Base-by-base conservation (phyloP, 2,888 invertebrate species). In the Oxystoma pomonae region DNA sequence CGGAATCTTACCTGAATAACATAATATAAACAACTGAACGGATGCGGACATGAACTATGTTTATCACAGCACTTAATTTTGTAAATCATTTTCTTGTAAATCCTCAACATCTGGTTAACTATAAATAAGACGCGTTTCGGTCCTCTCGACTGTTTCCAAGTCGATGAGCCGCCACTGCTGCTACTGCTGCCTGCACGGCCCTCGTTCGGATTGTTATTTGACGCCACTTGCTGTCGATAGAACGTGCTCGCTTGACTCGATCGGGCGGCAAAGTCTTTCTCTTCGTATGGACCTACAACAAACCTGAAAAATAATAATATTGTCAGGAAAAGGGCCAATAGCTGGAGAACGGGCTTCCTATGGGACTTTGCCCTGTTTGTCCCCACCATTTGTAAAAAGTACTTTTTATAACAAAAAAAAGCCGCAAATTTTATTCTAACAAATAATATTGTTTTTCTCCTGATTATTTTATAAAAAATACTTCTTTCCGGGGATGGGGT, bases 221-320 rank as follows among this genome's bases (percentile, higher is more conserved):
- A 55, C 71, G 70, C 70, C 50, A 67, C 70, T 67, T 72, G 74
- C 64, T 74, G 73, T 49, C 76, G 61, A 60, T 74, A 72, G 64
- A 78, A 76, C 55, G 72, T 74, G 58, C 72, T 76, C 1, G 74
- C 70, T 70, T 75, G 71, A 61, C 72, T 74, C 53, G 77, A 72
- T 59, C 75, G 72, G 9, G 71, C 68, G 49, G 65, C 70, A 67
- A 77, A 79, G 60, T 78, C 78, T 63, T 78, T 75, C 69, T 86
- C 86, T 76, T 89, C 89, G 68, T 84, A 81, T 20, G 84, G 83
- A 50, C 88, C 88, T 69, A 88, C 82, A 68, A 87, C 82, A 74
- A 87, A 84, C 71, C 85, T 86, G 62, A 53, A 53, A 35, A 35
- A 35, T 35, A 35, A 35, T 35, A 12, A 12, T n/a, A 12, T 35